These are phyloP conservation scores for Teleogryllus occipitalis DNA, from an alignment of 1,140 invertebrate species.

Conservation along the genomic window DNA sequence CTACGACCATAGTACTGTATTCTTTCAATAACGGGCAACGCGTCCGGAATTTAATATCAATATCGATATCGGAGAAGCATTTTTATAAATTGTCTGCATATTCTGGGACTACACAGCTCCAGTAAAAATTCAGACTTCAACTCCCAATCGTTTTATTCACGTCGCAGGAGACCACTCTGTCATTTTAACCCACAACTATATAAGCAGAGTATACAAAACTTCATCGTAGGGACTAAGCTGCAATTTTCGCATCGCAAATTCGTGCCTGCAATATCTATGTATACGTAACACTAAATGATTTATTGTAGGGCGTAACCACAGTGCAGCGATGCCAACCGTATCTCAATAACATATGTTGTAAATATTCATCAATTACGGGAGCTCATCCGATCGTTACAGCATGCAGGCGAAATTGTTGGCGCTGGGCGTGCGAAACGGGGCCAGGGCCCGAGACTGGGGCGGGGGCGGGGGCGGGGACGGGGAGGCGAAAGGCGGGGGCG, in stretches of 20 bases:
- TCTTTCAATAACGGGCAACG: too few relatives aligned
- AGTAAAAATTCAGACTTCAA: too few relatives aligned
- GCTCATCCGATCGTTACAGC: neutral
- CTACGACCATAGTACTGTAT: too few relatives aligned
- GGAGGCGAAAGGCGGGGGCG: neutral
- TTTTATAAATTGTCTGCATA: too few relatives aligned
- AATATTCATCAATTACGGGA: neutral
- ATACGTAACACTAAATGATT: neutral
- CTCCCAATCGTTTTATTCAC: too few relatives aligned
- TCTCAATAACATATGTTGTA: conserved; percentile 2
- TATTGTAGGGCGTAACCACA: neutral
- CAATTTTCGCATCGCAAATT: neutral
- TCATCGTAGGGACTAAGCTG: neutral
- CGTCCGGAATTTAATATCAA: too few relatives aligned
- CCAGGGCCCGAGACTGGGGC: neutral
- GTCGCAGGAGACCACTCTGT: too few relatives aligned
- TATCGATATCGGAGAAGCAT: too few relatives aligned
- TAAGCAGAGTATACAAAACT: too few relatives aligned
- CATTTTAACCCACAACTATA: too few relatives aligned
- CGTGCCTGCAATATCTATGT: neutral
- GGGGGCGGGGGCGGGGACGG: too few relatives aligned
- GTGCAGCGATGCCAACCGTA: neutral
- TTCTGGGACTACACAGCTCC: too few relatives aligned
- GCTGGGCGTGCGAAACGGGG: neutral
- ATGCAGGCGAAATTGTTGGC: neutral